Evolutionary conservation across 2,888 invertebrate species (phyloP).

Genomic region (Perdita meconis): DNA sequence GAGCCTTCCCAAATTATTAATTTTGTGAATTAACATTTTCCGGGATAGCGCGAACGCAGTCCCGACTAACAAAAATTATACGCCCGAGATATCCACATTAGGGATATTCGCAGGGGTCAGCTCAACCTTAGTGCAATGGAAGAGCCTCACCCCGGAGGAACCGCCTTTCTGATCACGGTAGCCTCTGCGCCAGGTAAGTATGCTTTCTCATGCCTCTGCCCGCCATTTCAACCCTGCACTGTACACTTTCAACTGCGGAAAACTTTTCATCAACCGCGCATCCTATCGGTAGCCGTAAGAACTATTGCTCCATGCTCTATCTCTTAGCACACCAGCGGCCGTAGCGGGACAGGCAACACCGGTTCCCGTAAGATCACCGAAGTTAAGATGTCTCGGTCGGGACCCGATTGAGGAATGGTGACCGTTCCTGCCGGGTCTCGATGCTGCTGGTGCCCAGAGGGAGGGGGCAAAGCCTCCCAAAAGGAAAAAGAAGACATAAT

Average conservation of each 20-base stretch:
- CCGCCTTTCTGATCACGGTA: conserved; percentile 85
- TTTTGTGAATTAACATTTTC: conserved; percentile 64
- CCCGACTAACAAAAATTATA: conserved; percentile 79
- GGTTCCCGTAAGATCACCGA: too few species aligned
- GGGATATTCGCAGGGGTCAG: conserved; percentile 85
- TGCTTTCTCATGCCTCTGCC: conserved; percentile 59
- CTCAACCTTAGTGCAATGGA: conserved; percentile 86
- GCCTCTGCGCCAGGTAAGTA: conserved; percentile 86
- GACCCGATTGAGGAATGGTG: too few species aligned
- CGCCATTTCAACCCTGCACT: conserved; percentile 18
- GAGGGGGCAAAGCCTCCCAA: too few species aligned
- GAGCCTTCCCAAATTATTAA: background rate
- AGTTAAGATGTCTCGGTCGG: too few species aligned
- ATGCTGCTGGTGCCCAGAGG: too few species aligned
- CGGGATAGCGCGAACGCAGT: conserved; percentile 83
- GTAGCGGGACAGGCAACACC: too few species aligned
- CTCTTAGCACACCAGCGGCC: too few species aligned
- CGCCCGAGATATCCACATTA: conserved; percentile 84
- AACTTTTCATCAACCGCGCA: conserved; percentile 31
- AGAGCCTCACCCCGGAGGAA: conserved; percentile 84
- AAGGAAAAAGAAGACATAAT: too few species aligned
- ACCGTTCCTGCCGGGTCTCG: too few species aligned
- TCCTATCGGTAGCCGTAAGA: conserved; percentile 39
- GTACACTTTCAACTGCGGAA: conserved; percentile 21
- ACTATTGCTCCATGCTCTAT: conserved; percentile 45